Conservation (phyloP, 2,113 vertebrate genomes). For the Poeciliopsis turrubarensis region DNA sequence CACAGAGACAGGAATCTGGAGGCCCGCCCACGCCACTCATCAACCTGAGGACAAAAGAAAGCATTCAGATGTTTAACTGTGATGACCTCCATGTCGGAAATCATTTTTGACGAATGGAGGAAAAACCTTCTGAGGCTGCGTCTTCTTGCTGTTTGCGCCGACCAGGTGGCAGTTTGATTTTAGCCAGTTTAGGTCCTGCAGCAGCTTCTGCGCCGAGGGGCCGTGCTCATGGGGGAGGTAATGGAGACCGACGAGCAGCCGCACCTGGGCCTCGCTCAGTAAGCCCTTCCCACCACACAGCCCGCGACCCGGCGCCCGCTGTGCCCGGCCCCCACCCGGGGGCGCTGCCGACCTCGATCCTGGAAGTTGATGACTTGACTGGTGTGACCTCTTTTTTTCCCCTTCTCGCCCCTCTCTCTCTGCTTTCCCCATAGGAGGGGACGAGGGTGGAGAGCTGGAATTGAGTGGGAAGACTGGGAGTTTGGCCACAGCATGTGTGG, state of each 20-base stretch:
- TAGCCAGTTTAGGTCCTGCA: slow-evolving; percentile 86
- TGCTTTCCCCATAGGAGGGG: slow-evolving; percentile 50
- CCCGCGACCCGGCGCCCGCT: slow-evolving; percentile 63
- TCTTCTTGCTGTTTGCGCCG: slow-evolving; percentile 77
- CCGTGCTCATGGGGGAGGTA: slow-evolving; percentile 87
- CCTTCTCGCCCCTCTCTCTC: slow-evolving; percentile 41
- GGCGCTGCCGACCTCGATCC: slow-evolving; percentile 39
- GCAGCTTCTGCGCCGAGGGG: slow-evolving; percentile 72
- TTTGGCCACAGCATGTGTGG: slow-evolving; percentile 50
- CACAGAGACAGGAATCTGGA: slow-evolving; percentile 79
- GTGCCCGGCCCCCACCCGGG: slow-evolving; percentile 31
- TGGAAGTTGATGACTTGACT: slow-evolving; percentile 33
- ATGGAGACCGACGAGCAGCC: slow-evolving; percentile 85
- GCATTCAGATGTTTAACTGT: accelerated
- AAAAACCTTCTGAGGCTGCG: slow-evolving; percentile 74
- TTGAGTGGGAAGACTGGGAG: slow-evolving; percentile 62
- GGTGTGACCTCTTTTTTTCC: slow-evolving; percentile 42
- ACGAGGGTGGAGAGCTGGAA: slow-evolving; percentile 59
- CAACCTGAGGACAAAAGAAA: slow-evolving; percentile 54
- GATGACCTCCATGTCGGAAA: not conserved
- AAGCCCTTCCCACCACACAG: slow-evolving; percentile 65
- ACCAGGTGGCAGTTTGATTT: slow-evolving; percentile 79
- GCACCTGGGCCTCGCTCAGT: slow-evolving; percentile 80
- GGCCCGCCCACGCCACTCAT: slow-evolving; percentile 77
- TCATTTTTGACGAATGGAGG: not conserved